A percentile compares a stretch with the other conserved stretches of the same genome.
Evolutionary conservation across 1,140 invertebrate species (phyloP).

Genomic region (Drosophila grimshawi): DNA sequence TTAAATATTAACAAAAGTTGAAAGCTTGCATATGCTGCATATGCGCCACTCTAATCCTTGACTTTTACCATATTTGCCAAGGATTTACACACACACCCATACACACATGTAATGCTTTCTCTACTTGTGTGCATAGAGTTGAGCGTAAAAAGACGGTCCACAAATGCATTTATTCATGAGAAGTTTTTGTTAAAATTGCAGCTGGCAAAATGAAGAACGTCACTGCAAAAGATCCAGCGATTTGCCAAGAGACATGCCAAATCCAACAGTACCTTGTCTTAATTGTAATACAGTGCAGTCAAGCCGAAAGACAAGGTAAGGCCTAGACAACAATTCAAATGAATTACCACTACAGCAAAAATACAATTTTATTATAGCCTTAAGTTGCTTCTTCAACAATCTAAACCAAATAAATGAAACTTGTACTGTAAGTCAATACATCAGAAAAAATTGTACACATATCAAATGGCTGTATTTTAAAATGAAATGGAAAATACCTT

Average conservation of each 20-base stretch:
- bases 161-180: constrained; percentile 70
- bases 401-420: too few species aligned
- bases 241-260: constrained; percentile 18
- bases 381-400: not conserved
- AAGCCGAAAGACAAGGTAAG: constrained; percentile 52
- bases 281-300: constrained; percentile 62
- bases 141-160: constrained; percentile 51
- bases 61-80: constrained; percentile 52
- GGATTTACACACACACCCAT: constrained; percentile 22
- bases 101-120: constrained; percentile 4
- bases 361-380: not conserved
- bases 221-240: constrained; percentile 32
- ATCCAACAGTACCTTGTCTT: constrained; percentile 35
- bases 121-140: constrained; percentile 9
- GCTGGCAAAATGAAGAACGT: constrained; percentile 21
- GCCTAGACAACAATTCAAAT: constrained; percentile 9
- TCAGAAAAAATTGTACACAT: too few species aligned
- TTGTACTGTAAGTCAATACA: too few species aligned
- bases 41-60: constrained; percentile 52
- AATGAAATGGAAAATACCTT: too few species aligned
- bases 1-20: constrained; percentile 52
- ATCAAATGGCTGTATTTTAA: too few species aligned
- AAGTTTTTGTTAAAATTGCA: constrained; percentile 42
- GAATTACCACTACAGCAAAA: not conserved
- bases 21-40: constrained; percentile 54